Evolutionary conservation across 1,140 invertebrate species (phyloP), one percentile per base, ranked within the genome.

Genomic region (Papilio polyxenes): DNA sequence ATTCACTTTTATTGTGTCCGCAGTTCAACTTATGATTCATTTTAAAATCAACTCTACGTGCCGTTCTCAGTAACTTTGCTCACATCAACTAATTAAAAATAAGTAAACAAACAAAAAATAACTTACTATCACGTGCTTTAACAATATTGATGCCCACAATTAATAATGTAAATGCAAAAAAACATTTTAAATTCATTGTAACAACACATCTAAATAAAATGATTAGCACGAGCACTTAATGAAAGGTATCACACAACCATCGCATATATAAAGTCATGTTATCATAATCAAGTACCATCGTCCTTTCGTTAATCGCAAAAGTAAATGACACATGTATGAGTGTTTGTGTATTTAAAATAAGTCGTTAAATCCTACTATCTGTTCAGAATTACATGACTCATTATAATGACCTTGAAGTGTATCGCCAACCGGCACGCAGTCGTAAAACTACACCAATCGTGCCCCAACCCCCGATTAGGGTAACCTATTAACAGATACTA

Each of bases 221-320:
- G 37, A 65, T 44, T n/a, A 6, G 40, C 48, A 8, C 13, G 4
- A 44, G 17, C 10, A 80, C 59, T 48, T 7, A 80, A 13, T 69
- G 23, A 6, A 49, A 69, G 13, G 11, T 65, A 65, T 79, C 53
- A 69, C n/a, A 23, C 7, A 10, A 69, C 49, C 59, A 69, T 9
- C 10, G 15, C 13, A 80, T 80, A 31, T 31, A 48, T 80, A 80
- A 80, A 80, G 78, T 23, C n/a, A 23, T 49, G 20, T 80, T 80
- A 80, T 80, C 78, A 40, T 65, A 76, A 76, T 69, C 59, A 51
- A 80, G 78, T 48, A 44, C 56, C 44, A 80, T 65, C 17, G 78
- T 80, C 8, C 78, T 65, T 31, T 80, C 20, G 78, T 69, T 80
- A 65, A n/a, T 80, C 49, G 40, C 53, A 79, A 79, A 48, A 49